A percentile compares a stretch with the other conserved stretches of the same genome.
Evolutionary conservation across 2,888 invertebrate genomes (phyloP).

Genomic region (Nezara viridula): DNA sequence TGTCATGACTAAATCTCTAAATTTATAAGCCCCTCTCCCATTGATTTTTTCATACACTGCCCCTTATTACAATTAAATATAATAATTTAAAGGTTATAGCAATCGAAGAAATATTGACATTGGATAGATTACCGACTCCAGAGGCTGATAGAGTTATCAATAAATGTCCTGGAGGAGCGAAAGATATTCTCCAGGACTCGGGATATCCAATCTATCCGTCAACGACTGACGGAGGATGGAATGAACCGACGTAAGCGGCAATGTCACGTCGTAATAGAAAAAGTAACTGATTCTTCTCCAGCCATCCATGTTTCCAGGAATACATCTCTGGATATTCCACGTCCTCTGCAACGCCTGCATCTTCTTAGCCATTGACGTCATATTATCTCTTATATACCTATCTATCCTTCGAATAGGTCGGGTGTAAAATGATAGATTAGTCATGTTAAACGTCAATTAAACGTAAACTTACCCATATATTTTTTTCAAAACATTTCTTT

Average conservation of each 20-base stretch:
- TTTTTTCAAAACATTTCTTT: too few relatives aligned
- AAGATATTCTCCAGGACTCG: neutral
- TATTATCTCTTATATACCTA: neutral
- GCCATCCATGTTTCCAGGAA: neutral
- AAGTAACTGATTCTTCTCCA: neutral
- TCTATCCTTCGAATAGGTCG: too few relatives aligned
- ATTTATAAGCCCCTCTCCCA: too few relatives aligned
- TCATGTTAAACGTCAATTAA: too few relatives aligned
- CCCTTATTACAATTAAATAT: too few relatives aligned
- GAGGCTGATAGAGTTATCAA: slow-evolving; percentile 22
- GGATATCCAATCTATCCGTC: slow-evolving; percentile 12
- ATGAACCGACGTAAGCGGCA: slow-evolving; percentile 10
- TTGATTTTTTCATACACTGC: too few relatives aligned
- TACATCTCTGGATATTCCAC: neutral
- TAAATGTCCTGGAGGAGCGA: neutral
- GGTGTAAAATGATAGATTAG: too few relatives aligned
- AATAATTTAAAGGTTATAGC: too few relatives aligned
- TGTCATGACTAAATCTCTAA: too few relatives aligned
- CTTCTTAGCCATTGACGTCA: neutral
- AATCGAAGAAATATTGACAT: neutral
- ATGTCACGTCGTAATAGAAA: slow-evolving; percentile 28
- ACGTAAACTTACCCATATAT: too few relatives aligned
- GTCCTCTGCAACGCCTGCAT: neutral
- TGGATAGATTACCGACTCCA: neutral
- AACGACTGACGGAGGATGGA: neutral